Percentiles rank a stretch among this genome's conserved stretches.
Conservation (phyloP, 2,888 invertebrate genomes). For the Melikaiella ostensackeni region DNA sequence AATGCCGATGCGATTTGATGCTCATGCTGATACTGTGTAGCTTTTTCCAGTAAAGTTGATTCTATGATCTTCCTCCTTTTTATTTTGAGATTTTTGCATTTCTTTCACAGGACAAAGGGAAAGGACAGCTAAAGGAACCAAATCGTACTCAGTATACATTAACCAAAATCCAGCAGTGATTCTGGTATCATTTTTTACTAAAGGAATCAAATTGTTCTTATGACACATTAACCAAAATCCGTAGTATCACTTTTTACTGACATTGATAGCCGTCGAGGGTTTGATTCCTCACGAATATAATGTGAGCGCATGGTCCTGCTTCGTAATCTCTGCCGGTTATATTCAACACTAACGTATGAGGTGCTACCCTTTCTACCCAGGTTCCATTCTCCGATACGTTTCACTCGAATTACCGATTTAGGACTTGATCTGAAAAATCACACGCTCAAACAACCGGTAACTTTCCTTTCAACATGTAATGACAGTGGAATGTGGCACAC, state of each 20-base stretch:
- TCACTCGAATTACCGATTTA: constrained; percentile 39
- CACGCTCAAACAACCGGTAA: constrained; percentile 21
- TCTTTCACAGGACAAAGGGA: too few relatives aligned
- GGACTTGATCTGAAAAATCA: constrained; percentile 40
- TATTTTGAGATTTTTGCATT: not conserved
- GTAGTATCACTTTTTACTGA: too few relatives aligned
- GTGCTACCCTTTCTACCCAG: constrained; percentile 23
- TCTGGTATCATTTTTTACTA: too few relatives aligned
- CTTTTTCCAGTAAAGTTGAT: not conserved
- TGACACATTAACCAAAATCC: not conserved
- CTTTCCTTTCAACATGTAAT: constrained; percentile 40
- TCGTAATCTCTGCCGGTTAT: not conserved
- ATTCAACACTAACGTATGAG: constrained; percentile 25
- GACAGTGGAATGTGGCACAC: constrained; percentile 39
- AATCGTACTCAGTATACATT: not conserved
- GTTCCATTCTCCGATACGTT: constrained; percentile 31
- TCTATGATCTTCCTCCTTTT: not conserved
- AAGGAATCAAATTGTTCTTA: not conserved
- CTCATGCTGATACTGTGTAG: too few relatives aligned
- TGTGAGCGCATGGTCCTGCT: too few relatives aligned
- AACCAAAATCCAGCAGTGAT: too few relatives aligned
- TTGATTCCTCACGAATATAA: too few relatives aligned
- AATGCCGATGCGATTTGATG: not conserved
- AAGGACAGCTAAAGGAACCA: not conserved
- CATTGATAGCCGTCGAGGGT: too few relatives aligned